Evolutionary conservation across 1,140 invertebrate species (phyloP).

Genomic region (Orius laevigatus): DNA sequence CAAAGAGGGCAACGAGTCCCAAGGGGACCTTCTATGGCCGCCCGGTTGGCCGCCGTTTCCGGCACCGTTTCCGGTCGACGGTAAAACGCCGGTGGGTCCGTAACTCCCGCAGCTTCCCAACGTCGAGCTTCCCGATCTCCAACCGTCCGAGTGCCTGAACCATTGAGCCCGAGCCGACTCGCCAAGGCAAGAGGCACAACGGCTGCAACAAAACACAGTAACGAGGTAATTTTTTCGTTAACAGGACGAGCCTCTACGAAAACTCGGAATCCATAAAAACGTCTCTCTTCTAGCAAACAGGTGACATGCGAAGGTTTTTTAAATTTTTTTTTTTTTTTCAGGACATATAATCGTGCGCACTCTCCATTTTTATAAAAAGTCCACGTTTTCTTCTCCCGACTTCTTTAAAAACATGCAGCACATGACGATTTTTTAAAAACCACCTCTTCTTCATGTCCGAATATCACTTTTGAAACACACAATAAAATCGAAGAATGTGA

Average conservation of each 20-base stretch:
- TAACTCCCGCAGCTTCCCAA: conserved; percentile 37
- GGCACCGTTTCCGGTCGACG: conserved; percentile 15
- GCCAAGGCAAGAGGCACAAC: conserved; percentile 67
- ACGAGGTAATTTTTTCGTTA: too few relatives aligned
- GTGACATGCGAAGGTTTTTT: not conserved
- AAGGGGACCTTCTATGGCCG: conserved; percentile 55
- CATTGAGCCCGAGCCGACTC: conserved; percentile 68
- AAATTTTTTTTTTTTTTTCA: not conserved
- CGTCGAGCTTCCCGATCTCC: conserved; percentile 60
- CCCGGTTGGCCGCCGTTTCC: conserved; percentile 24
- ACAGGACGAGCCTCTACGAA: too few relatives aligned
- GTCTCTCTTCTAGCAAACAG: not conserved
- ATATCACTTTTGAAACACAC: too few relatives aligned
- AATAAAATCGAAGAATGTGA: too few relatives aligned
- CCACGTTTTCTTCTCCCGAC: too few relatives aligned
- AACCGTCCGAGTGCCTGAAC: conserved; percentile 74
- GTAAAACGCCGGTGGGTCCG: conserved; percentile 20
- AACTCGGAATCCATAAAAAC: not conserved
- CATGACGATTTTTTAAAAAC: too few relatives aligned
- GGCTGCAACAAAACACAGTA: conserved; percentile 14
- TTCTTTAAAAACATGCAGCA: too few relatives aligned
- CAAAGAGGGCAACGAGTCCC: conserved; percentile 67
- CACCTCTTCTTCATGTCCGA: too few relatives aligned
- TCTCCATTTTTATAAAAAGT: not conserved
- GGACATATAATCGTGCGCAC: not conserved